A percentile compares a stretch with the other conserved stretches of the same genome.
phyloP scores from a whole-genome alignment of 1,140 invertebrate genomes.

The Platyura marginata region DNA sequence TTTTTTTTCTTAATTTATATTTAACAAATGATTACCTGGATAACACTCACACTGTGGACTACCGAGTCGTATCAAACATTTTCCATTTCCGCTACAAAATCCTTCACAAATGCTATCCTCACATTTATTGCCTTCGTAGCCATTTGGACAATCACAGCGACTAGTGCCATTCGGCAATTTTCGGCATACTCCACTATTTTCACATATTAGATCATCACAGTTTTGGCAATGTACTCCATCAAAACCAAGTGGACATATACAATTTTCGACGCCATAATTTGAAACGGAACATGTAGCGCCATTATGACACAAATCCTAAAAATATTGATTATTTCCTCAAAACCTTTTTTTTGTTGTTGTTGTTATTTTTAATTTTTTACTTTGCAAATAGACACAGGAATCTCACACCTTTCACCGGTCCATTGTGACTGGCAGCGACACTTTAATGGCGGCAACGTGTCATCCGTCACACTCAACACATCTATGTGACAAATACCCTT shows the following conservation, averaged over 20 bases:
- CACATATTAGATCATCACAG: conserved; percentile 19
- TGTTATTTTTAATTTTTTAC: conserved; percentile 10
- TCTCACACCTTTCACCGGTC: conserved; percentile 46
- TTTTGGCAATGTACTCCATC: conserved; percentile 21
- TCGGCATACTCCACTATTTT: conserved; percentile 21
- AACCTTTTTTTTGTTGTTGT: too few species aligned
- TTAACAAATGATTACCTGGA: too few species aligned
- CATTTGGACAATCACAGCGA: conserved; percentile 32
- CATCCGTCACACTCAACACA: background rate
- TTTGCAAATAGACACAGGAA: conserved; percentile 29
- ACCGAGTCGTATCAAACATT: conserved; percentile 25
- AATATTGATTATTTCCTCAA: too few species aligned
- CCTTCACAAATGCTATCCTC: conserved; percentile 25
- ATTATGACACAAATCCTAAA: conserved; percentile 22
- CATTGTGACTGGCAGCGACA: conserved; percentile 43
- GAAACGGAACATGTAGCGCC: conserved; percentile 17
- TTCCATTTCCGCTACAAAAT: conserved; percentile 32
- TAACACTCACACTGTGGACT: conserved; percentile 28
- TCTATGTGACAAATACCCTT: conserved; percentile 34
- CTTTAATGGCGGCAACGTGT: conserved; percentile 16
- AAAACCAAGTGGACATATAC: conserved; percentile 17
- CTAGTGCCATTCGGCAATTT: conserved; percentile 20
- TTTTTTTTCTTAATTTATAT: too few species aligned
- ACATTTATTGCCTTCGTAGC: conserved; percentile 16
- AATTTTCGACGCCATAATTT: conserved; percentile 16